Evolutionary conservation across 2,113 vertebrate genomes (phyloP).

Genomic region (Bambusicola thoracicus): DNA sequence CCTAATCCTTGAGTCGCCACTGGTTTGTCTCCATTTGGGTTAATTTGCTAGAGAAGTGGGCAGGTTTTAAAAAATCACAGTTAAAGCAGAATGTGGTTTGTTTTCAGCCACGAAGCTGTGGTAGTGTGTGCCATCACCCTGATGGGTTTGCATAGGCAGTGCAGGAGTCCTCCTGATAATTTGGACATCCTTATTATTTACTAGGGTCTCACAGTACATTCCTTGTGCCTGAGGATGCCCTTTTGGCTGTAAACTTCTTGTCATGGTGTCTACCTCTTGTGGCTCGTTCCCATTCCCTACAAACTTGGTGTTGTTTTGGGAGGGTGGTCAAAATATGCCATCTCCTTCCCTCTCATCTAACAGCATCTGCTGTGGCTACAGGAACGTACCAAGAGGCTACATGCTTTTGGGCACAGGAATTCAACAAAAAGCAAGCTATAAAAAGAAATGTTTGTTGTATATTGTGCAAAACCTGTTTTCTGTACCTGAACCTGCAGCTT

Average conservation of each 20-base stretch:
- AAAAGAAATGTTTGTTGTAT: background rate
- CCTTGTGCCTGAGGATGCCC: background rate
- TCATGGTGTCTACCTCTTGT: rapidly evolving
- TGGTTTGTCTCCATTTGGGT: background rate
- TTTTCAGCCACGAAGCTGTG: background rate
- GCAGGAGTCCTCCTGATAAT: too few species aligned
- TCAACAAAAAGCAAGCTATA: background rate
- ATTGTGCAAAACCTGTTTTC: background rate
- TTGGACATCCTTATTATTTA: background rate
- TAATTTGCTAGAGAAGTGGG: background rate
- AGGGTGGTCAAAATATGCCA: rapidly evolving
- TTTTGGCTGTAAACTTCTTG: background rate
- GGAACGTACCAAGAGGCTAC: background rate
- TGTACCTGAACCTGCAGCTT: background rate
- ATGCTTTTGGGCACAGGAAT: background rate
- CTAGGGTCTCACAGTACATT: rapidly evolving
- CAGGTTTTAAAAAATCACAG: background rate
- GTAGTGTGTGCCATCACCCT: rapidly evolving
- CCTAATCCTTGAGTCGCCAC: background rate
- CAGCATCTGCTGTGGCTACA: background rate
- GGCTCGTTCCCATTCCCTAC: background rate
- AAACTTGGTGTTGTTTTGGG: background rate
- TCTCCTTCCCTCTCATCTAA: background rate
- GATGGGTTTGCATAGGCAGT: background rate
- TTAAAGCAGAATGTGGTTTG: background rate